These are phyloP conservation scores for Sitta europaea DNA, from an alignment of 2,113 vertebrate species.

Conservation along the genomic window DNA sequence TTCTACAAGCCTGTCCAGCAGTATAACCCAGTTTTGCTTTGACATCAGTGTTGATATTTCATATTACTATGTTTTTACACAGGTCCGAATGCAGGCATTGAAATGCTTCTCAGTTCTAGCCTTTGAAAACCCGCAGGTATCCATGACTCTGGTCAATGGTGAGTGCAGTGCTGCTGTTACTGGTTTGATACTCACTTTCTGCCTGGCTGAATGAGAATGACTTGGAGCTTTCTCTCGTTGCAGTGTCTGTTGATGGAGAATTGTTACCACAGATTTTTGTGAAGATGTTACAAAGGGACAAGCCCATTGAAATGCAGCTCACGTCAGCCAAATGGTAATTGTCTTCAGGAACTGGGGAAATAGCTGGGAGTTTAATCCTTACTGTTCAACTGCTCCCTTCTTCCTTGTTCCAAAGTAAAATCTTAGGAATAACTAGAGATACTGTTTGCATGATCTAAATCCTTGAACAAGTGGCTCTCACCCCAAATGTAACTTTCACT, in stretches of 20 bases:
- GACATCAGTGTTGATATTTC: background rate
- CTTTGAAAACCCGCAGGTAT: constrained; percentile 97
- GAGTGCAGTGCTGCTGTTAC: constrained; percentile 54
- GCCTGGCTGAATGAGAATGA: constrained; percentile 9
- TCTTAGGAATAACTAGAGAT: background rate
- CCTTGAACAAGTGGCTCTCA: background rate
- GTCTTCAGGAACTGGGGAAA: background rate
- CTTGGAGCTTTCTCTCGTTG: constrained; percentile 36
- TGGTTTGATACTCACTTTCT: background rate
- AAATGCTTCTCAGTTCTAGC: constrained; percentile 98
- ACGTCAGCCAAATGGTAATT: constrained; percentile 98
- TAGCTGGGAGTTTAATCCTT: background rate
- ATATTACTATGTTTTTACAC: background rate
- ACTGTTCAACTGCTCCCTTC: background rate
- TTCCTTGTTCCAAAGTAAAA: background rate
- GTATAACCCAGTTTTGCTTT: background rate
- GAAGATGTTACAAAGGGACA: constrained; percentile 98
- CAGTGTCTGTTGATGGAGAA: constrained; percentile 94
- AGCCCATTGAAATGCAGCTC: constrained; percentile 98
- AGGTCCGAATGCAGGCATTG: constrained; percentile 98
- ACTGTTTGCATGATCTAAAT: background rate
- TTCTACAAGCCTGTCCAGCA: background rate
- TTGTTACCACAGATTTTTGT: constrained; percentile 95
- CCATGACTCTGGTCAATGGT: constrained; percentile 96
- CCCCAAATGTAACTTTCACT: background rate